A percentile compares a stretch with the other conserved stretches of the same genome.
These are phyloP conservation scores for Parnassius orleans DNA, from an alignment of 2,888 invertebrate genomes.

Conservation along the genomic window DNA sequence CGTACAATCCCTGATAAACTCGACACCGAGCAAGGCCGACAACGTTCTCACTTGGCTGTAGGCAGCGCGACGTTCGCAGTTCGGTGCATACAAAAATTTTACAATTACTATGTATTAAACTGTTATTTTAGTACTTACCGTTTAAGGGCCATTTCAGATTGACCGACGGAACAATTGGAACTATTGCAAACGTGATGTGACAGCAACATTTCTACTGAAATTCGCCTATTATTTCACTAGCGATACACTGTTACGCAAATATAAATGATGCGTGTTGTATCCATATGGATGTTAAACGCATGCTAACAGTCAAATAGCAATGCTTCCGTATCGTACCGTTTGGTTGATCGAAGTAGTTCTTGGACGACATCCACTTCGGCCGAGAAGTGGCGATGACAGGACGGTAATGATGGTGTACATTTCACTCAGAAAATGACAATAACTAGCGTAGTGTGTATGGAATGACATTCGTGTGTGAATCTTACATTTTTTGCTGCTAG, in stretches of 20 bases:
- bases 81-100: slow-evolving; percentile 31
- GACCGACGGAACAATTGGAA: slow-evolving; percentile 16
- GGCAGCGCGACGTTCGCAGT: slow-evolving; percentile 24
- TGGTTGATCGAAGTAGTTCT: slow-evolving; percentile 16
- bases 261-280: background rate
- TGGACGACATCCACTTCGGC: slow-evolving; percentile 38
- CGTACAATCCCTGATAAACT: slow-evolving; percentile 94
- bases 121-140: slow-evolving; percentile 48
- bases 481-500: slow-evolving; percentile 37
- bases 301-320: background rate
- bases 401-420: slow-evolving; percentile 65
- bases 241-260: slow-evolving; percentile 1
- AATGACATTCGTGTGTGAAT: slow-evolving; percentile 47
- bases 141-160: slow-evolving; percentile 28
- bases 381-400: slow-evolving; percentile 46
- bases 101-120: slow-evolving; percentile 51
- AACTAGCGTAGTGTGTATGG: slow-evolving; percentile 57
- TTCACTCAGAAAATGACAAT: slow-evolving; percentile 69
- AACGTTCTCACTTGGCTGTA: slow-evolving; percentile 94
- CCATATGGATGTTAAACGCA: slow-evolving; percentile 6
- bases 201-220: background rate
- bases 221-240: slow-evolving; percentile 6
- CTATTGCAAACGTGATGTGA: background rate
- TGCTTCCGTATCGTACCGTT: slow-evolving; percentile 4
- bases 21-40: slow-evolving; percentile 91